Conservation (phyloP, 92 coral and sea anemone species). For the Metridium senile region DNA sequence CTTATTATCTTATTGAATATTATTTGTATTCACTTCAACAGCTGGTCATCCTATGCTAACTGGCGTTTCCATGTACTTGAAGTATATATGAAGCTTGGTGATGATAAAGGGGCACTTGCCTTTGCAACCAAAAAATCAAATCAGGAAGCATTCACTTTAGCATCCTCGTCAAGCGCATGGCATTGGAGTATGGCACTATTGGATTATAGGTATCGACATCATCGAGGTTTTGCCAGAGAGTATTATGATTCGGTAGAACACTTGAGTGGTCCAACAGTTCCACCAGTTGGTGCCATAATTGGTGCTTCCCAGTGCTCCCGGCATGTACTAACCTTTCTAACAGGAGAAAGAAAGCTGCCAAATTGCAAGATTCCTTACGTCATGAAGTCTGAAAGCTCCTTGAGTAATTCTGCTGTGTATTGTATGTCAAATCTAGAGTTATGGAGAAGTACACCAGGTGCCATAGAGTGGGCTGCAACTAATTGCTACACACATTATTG, state of each 20-base stretch:
- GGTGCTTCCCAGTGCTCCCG: slow-evolving; percentile 72
- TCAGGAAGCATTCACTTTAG: slow-evolving; percentile 56
- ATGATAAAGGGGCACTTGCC: slow-evolving; percentile 64
- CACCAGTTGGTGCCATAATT: slow-evolving; percentile 61
- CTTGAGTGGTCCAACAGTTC: slow-evolving; percentile 8
- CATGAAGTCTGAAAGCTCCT: slow-evolving; percentile 60
- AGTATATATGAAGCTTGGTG: slow-evolving; percentile 71
- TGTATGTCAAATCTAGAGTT: slow-evolving; percentile 70
- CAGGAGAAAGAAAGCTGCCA: slow-evolving; percentile 70
- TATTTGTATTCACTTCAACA: not conserved
- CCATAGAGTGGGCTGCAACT: slow-evolving; percentile 67
- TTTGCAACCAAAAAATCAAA: slow-evolving; percentile 74
- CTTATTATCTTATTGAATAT: not conserved
- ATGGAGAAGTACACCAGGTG: slow-evolving; percentile 72
- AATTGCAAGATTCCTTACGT: slow-evolving; percentile 52
- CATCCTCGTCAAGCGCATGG: slow-evolving; percentile 71
- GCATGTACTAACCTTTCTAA: slow-evolving; percentile 50
- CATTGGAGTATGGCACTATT: slow-evolving; percentile 66
- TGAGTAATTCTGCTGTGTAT: slow-evolving; percentile 63
- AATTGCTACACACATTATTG: slow-evolving; percentile 67
- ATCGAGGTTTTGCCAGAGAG: slow-evolving; percentile 64
- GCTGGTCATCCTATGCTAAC: slow-evolving; percentile 87
- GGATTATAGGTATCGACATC: slow-evolving; percentile 61
- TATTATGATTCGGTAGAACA: slow-evolving; percentile 30
- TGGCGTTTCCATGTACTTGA: slow-evolving; percentile 80